Evolutionary conservation across 2,797 vertebrate species (phyloP).

Genomic region (Poecilia gillii): DNA sequence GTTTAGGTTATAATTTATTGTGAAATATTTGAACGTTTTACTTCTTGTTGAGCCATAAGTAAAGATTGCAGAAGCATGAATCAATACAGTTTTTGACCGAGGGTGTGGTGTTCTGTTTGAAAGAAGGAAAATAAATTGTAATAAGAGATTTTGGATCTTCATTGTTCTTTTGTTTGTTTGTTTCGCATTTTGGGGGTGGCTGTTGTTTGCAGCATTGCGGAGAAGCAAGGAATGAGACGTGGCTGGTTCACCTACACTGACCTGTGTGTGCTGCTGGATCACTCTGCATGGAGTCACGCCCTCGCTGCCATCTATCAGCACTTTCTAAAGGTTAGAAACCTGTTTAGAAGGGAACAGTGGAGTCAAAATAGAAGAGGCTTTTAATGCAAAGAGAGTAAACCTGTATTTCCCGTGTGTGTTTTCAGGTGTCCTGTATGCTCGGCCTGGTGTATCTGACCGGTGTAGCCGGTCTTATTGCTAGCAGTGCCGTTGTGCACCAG

Average conservation of each 20-base stretch:
- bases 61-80: too few relatives aligned
- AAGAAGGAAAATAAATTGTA: too few relatives aligned
- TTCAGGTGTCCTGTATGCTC: conserved; percentile 90
- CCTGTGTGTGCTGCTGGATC: conserved; percentile 93
- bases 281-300: conserved; percentile 88
- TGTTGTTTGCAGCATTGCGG: conserved; percentile 85
- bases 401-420: background rate
- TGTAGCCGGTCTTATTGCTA: conserved; percentile 86
- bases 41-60: too few relatives aligned
- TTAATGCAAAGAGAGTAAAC: background rate
- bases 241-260: conserved; percentile 99
- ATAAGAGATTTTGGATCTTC: too few relatives aligned
- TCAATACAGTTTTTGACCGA: too few relatives aligned
- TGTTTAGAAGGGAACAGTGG: background rate
- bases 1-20: too few relatives aligned
- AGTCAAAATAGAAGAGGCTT: background rate
- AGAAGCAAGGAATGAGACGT: conserved; percentile 89
- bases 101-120: too few relatives aligned
- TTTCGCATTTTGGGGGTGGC: conserved; percentile 4
- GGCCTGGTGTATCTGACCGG: conserved; percentile 91
- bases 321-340: conserved; percentile 86
- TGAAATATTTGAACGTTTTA: too few relatives aligned
- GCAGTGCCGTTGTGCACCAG: conserved; percentile 85
- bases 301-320: conserved; percentile 88
- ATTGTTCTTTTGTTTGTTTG: too few relatives aligned